These are phyloP conservation scores for Apostichopus japonicus DNA, from an alignment of 35 echinoderm and acorn worm species.

Conservation along the genomic window DNA sequence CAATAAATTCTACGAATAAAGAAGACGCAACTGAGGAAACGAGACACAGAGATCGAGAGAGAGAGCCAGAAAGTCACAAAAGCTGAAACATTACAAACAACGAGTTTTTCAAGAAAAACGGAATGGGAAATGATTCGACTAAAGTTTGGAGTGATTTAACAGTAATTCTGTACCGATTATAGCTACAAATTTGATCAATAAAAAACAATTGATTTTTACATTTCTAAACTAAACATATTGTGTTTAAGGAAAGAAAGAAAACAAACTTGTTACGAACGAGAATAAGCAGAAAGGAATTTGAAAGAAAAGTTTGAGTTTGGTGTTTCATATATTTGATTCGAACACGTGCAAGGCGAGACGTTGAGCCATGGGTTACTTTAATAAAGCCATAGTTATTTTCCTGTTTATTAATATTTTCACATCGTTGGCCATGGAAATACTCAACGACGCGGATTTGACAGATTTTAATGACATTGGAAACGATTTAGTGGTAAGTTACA, in stretches of 20 bases:
- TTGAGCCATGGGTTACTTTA: not conserved
- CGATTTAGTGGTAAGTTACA: constrained; percentile 8
- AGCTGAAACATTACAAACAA: not conserved
- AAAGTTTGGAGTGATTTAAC: not conserved
- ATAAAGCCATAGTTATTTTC: not conserved
- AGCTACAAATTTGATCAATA: no score
- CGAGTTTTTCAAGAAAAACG: constrained; percentile 6
- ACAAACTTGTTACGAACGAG: no score
- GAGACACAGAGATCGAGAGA: not conserved
- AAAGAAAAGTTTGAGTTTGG: no score
- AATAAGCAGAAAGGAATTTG: no score
- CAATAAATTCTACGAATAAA: not conserved
- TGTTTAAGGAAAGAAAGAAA: no score
- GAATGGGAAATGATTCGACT: not conserved
- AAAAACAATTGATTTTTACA: no score
- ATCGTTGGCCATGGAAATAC: not conserved
- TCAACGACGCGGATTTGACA: not conserved
- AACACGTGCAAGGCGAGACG: not conserved
- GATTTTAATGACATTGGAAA: not conserved
- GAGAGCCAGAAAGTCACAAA: not conserved
- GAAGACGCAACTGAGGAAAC: not conserved
- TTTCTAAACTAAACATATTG: no score
- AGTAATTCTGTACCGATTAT: no score
- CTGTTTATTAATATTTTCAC: not conserved
- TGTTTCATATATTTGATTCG: no score